Evolutionary conservation across 2,797 vertebrate genomes (phyloP).

Genomic region (Pristis pectinata): DNA sequence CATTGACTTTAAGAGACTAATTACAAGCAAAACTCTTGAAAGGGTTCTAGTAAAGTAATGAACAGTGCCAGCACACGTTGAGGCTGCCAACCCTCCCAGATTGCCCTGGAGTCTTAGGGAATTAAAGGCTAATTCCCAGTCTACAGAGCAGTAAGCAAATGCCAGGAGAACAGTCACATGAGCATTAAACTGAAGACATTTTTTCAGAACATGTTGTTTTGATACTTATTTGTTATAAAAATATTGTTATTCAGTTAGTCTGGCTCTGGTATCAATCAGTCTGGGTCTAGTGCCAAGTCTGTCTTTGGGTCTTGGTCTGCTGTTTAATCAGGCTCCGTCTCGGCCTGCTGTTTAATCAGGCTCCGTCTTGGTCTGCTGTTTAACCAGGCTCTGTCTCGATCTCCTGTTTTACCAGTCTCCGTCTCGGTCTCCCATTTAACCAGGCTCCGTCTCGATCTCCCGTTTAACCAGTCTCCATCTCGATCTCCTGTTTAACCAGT

Average conservation of each 20-base stretch:
- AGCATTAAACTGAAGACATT: not conserved
- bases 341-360: no score
- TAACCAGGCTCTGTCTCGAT: no score
- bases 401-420: no score
- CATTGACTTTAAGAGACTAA: not conserved
- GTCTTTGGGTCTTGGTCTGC: no score
- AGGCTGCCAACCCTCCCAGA: not conserved
- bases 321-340: no score
- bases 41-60: not conserved
- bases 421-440: no score
- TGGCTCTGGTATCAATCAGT: not conserved
- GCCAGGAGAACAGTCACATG: not conserved
- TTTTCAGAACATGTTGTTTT: not conserved
- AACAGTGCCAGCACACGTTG: not conserved
- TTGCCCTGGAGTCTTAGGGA: not conserved
- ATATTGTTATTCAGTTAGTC: not conserved
- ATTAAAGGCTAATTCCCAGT: not conserved
- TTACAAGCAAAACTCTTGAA: not conserved
- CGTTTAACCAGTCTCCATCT: no score
- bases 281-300: no score
- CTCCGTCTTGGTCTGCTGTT: no score
- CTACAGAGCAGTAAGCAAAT: not conserved
- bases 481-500: no score
- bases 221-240: not conserved
- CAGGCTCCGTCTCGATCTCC: no score